Percentiles rank a stretch among this genome's conserved stretches.
Evolutionary conservation across 2,888 invertebrate genomes (phyloP).

Genomic region (Pyralis farinalis): DNA sequence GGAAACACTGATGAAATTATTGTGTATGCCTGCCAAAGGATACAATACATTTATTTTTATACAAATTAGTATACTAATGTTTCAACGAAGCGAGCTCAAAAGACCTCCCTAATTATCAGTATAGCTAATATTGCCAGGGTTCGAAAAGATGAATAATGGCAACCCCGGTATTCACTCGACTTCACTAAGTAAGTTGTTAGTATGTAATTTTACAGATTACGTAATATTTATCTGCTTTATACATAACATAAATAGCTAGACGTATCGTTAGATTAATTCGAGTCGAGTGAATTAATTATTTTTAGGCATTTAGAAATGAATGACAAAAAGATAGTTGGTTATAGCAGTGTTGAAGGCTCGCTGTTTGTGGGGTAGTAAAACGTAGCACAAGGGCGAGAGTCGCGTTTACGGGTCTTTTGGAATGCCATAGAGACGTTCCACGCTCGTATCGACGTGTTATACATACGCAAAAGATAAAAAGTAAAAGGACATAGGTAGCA

Average conservation of each 20-base stretch:
- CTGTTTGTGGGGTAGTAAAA: too few species aligned
- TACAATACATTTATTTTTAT: conserved; percentile 15
- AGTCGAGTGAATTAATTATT: too few species aligned
- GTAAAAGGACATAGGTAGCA: too few species aligned
- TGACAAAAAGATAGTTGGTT: too few species aligned
- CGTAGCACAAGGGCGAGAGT: too few species aligned
- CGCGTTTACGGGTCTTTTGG: too few species aligned
- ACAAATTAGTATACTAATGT: conserved; percentile 10
- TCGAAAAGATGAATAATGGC: neutral
- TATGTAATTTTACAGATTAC: conserved; percentile 23
- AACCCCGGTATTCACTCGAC: neutral
- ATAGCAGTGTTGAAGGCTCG: too few species aligned
- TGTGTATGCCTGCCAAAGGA: conserved; percentile 3
- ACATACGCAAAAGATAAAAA: too few species aligned
- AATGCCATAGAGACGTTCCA: too few species aligned
- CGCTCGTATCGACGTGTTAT: too few species aligned
- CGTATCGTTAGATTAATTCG: conserved; percentile 15
- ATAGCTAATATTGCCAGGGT: conserved; percentile 1
- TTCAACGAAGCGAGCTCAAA: neutral
- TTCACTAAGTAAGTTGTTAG: neutral
- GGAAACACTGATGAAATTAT: neutral
- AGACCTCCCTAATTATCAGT: neutral
- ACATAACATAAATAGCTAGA: conserved; percentile 28
- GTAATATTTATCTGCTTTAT: too few species aligned
- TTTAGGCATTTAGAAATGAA: too few species aligned